These are phyloP conservation scores for Crypturellus undulatus DNA, from an alignment of 2,113 vertebrate species.

Conservation along the genomic window DNA sequence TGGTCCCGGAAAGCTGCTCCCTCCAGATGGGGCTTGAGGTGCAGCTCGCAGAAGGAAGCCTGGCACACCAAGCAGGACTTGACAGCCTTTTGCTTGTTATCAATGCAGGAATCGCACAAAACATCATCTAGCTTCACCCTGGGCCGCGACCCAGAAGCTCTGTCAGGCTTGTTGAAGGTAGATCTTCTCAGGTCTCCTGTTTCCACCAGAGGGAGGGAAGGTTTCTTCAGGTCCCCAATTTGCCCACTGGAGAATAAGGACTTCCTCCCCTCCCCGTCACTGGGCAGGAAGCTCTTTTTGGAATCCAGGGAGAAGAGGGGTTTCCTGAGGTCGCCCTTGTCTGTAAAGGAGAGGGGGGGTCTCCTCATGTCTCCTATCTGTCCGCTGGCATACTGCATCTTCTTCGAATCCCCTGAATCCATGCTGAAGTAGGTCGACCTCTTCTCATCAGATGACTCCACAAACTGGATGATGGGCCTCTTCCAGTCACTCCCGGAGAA, in stretches of 20 bases:
- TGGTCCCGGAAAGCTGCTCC: conserved; percentile 94
- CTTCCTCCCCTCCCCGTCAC: conserved; percentile 63
- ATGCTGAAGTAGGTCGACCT: conserved; percentile 82
- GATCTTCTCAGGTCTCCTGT: conserved; percentile 61
- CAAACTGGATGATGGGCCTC: conserved; percentile 82
- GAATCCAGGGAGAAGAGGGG: conserved; percentile 76
- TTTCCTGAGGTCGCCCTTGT: conserved; percentile 79
- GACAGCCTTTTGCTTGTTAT: conserved; percentile 89
- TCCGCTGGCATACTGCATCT: conserved; percentile 67
- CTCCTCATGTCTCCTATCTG: conserved; percentile 77
- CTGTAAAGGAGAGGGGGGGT: conserved; percentile 67
- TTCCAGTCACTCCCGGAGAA: conserved; percentile 79
- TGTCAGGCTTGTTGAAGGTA: conserved; percentile 63
- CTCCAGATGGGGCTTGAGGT: conserved; percentile 92
- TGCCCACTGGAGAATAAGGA: conserved; percentile 45
- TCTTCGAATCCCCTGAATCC: conserved; percentile 75
- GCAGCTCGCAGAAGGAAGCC: conserved; percentile 93
- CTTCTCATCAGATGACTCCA: conserved; percentile 80
- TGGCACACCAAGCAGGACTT: conserved; percentile 95
- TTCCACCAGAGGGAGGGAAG: conserved; percentile 64
- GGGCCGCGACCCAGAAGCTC: conserved; percentile 37
- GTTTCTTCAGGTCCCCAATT: conserved; percentile 71
- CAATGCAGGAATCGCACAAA: conserved; percentile 92
- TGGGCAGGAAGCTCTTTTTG: conserved; percentile 70
- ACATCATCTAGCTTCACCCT: conserved; percentile 80